These are phyloP conservation scores for Drosophila emarginata DNA, from an alignment of 2,888 invertebrate species.

Conservation along the genomic window DNA sequence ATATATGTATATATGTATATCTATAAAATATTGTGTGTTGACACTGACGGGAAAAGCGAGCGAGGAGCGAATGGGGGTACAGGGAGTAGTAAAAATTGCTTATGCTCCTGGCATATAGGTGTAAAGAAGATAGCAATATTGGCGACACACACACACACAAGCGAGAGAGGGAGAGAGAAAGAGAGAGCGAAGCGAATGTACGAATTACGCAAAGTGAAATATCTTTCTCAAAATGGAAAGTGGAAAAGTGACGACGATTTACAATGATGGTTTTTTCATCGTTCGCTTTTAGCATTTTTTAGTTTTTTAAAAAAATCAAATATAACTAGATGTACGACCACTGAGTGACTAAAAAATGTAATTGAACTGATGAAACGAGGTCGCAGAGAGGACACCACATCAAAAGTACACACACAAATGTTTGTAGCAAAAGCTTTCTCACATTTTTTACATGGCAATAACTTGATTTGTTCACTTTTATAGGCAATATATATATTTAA, in stretches of 20 bases:
- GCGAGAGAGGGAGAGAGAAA: constrained; percentile 42
- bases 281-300: not conserved
- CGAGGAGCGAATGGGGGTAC: constrained; percentile 22
- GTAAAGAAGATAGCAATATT: constrained; percentile 62
- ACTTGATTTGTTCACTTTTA: constrained; percentile 58
- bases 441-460: constrained; percentile 57
- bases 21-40: constrained; percentile 22
- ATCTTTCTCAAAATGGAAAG: constrained; percentile 78
- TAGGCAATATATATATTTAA: constrained; percentile 36
- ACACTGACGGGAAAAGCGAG: constrained; percentile 39
- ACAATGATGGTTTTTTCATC: constrained; percentile 31
- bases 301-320: not conserved
- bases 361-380: constrained; percentile 21
- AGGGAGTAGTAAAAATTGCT: constrained; percentile 64
- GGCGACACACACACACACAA: constrained; percentile 61
- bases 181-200: constrained; percentile 44
- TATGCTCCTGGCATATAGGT: constrained; percentile 46
- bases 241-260: constrained; percentile 65
- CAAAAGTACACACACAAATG: constrained; percentile 1
- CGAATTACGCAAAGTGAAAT: constrained; percentile 81
- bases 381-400: constrained; percentile 20
- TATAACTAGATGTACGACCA: constrained; percentile 1
- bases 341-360: constrained; percentile 4
- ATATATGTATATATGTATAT: not conserved
- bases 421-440: constrained; percentile 5